Conservation (phyloP, 2,113 vertebrate species). For the Fregetta grallaria region DNA sequence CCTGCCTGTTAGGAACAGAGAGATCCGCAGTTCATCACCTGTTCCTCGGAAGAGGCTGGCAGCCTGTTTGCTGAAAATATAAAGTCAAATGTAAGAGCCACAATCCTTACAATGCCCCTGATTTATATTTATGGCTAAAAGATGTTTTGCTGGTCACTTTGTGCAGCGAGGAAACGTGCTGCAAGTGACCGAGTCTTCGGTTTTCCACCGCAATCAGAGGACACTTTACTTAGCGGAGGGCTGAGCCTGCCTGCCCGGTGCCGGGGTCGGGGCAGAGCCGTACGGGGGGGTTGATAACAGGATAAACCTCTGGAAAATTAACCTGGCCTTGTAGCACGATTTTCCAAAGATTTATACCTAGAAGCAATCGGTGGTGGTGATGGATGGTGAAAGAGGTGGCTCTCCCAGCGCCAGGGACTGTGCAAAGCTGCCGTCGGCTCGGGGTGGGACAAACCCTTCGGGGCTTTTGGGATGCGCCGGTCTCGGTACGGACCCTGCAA, state of each 20-base stretch:
- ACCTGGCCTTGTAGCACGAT: background rate
- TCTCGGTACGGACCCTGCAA: background rate
- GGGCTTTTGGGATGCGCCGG: background rate
- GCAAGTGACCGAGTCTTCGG: fast-evolving
- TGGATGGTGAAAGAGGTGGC: background rate
- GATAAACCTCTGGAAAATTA: background rate
- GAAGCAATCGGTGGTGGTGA: background rate
- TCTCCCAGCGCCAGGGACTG: fast-evolving
- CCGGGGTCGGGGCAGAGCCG: background rate
- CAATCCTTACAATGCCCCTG: too few relatives aligned
- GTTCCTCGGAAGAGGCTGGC: fast-evolving
- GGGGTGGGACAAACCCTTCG: background rate
- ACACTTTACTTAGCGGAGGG: background rate
- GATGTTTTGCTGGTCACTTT: fast-evolving
- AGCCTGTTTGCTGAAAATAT: background rate
- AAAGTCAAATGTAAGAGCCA: fast-evolving
- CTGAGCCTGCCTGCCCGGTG: background rate
- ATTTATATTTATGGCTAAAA: background rate
- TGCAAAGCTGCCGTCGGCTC: background rate
- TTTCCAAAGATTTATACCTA: background rate
- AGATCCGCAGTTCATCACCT: background rate
- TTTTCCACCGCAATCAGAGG: fast-evolving
- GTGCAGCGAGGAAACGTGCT: background rate
- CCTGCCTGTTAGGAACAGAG: background rate
- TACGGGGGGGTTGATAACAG: fast-evolving